Evolutionary conservation across 37 sponge, comb jelly and placozoan species (phyloP).

Genomic region (Ephydatia muelleri): DNA sequence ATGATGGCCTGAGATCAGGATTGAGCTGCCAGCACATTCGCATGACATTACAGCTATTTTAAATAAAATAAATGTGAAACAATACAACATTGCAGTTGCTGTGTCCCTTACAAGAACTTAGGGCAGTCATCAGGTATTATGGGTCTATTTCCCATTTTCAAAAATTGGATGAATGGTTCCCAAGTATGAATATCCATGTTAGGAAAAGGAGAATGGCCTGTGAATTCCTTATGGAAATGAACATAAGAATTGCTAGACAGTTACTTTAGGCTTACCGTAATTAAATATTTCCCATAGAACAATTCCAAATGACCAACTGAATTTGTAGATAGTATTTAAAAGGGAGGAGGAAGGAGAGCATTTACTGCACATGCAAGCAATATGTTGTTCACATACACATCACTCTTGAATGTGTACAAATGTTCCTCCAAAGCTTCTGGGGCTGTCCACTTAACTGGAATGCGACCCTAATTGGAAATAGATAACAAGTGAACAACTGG

Average conservation of each 20-base stretch:
- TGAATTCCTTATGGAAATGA: neutral
- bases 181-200: slow-evolving; percentile 15
- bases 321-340: neutral
- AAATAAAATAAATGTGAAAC: no score
- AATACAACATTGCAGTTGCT: no score
- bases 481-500: neutral
- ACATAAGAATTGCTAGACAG: neutral
- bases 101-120: slow-evolving; percentile 46
- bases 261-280: slow-evolving; percentile 53
- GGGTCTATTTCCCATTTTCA: slow-evolving; percentile 56
- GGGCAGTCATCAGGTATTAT: slow-evolving; percentile 51
- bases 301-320: slow-evolving; percentile 82
- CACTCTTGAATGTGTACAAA: slow-evolving; percentile 59
- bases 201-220: slow-evolving; percentile 49
- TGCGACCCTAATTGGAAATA: slow-evolving; percentile 26
- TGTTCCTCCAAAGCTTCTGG: slow-evolving; percentile 59
- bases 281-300: slow-evolving; percentile 75
- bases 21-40: slow-evolving; percentile 40
- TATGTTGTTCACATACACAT: slow-evolving; percentile 70
- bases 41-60: slow-evolving; percentile 49
- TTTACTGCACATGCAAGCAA: neutral
- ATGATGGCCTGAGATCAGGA: slow-evolving; percentile 45
- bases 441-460: slow-evolving; percentile 81
- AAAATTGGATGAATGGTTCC: slow-evolving; percentile 34
- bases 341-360: neutral